Percentiles rank a stretch among this genome's conserved stretches.
Conservation (phyloP, 2,797 vertebrate genomes). For the Podarcis siculus region DNA sequence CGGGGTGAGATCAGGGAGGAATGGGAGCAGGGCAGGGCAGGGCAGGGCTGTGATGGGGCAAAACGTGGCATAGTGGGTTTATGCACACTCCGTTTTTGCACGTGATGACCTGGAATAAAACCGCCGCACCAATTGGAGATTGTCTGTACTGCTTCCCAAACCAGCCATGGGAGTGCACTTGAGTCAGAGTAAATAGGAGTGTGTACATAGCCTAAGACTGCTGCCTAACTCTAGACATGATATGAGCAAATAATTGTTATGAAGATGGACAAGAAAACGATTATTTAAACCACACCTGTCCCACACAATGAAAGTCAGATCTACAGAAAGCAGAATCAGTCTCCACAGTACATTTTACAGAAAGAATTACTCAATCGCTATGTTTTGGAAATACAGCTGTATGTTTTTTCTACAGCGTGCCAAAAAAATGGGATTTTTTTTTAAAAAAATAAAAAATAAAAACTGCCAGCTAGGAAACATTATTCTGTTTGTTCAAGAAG, state of each 20-base stretch:
- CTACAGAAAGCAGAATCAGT: slow-evolving; percentile 43
- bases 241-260: background rate
- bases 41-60: too few species aligned
- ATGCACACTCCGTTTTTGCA: too few species aligned
- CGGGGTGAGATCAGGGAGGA: too few species aligned
- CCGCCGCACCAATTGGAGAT: too few species aligned
- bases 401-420: slow-evolving; percentile 52
- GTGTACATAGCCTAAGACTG: too few species aligned
- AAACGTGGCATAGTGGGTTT: too few species aligned
- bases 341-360: slow-evolving; percentile 61
- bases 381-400: slow-evolving; percentile 69
- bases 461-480: slow-evolving; percentile 74
- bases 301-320: background rate
- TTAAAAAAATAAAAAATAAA: background rate
- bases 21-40: too few species aligned
- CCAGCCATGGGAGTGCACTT: too few species aligned
- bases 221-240: too few species aligned
- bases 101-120: too few species aligned
- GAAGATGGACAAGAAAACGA: background rate
- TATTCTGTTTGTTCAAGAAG: slow-evolving; percentile 78
- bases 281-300: background rate
- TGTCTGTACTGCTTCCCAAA: too few species aligned
- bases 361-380: slow-evolving; percentile 64
- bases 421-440: slow-evolving; percentile 66
- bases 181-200: too few species aligned